These are phyloP conservation scores for Clitarchus hookeri DNA, from an alignment of 2,888 invertebrate genomes.

Conservation along the genomic window DNA sequence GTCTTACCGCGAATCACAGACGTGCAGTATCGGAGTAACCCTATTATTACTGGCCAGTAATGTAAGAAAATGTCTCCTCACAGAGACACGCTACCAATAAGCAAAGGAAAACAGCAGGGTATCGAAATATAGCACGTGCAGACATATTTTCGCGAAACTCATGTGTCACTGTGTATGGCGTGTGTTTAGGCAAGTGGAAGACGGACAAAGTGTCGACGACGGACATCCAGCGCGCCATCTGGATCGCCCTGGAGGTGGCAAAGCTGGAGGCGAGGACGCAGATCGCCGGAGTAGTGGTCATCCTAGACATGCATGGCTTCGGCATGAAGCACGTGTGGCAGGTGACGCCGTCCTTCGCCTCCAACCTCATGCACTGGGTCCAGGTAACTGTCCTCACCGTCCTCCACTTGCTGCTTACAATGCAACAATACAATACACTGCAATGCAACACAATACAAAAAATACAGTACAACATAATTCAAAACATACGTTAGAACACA, in stretches of 20 bases:
- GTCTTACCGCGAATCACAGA: too few species aligned
- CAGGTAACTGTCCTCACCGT: conserved; percentile 33
- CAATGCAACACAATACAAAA: too few species aligned
- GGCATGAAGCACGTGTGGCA: conserved; percentile 73
- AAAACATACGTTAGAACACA: too few species aligned
- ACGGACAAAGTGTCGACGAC: conserved; percentile 67
- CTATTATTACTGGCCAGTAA: too few species aligned
- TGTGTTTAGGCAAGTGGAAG: conserved; percentile 67
- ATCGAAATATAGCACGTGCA: too few species aligned
- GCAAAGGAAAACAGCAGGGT: too few species aligned
- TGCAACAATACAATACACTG: background rate
- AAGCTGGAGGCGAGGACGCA: conserved; percentile 80
- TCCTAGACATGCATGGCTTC: conserved; percentile 77
- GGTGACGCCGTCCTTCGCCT: conserved; percentile 68
- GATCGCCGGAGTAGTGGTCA: conserved; percentile 71
- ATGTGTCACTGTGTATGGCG: background rate
- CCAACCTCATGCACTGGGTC: conserved; percentile 35
- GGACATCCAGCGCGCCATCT: conserved; percentile 72
- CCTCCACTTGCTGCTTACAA: too few species aligned
- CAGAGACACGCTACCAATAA: too few species aligned
- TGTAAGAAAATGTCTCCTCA: too few species aligned
- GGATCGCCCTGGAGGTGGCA: conserved; percentile 72
- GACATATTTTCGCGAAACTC: too few species aligned
- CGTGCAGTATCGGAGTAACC: too few species aligned
- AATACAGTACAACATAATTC: too few species aligned